A percentile compares a stretch with the other conserved stretches of the same genome.
phyloP scores from a whole-genome alignment of 2,888 invertebrate genomes.

The Pegoplata infirma region DNA sequence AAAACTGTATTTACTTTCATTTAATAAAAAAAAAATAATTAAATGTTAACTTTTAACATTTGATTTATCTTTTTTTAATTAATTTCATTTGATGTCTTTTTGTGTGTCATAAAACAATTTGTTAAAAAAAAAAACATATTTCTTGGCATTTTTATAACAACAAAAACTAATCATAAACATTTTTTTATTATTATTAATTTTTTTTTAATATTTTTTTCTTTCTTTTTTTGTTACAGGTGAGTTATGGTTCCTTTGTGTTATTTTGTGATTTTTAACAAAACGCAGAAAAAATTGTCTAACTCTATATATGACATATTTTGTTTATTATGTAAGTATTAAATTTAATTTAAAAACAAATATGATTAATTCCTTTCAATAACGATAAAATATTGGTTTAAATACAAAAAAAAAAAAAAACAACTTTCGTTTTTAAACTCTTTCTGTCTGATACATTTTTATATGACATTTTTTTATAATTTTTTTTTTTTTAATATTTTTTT shows the following conservation, averaged over 20 bases:
- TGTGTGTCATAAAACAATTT: neutral
- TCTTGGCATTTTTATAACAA: neutral
- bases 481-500: too few relatives aligned
- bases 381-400: neutral
- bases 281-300: neutral
- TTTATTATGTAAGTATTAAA: slow-evolving; percentile 55
- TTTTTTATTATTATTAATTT: slow-evolving; percentile 10
- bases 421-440: slow-evolving; percentile 45
- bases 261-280: neutral
- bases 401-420: slow-evolving; percentile 31
- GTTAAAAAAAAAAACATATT: neutral
- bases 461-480: too few relatives aligned
- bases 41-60: too few relatives aligned
- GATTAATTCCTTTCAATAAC: slow-evolving; percentile 53
- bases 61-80: slow-evolving; percentile 30
- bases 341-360: slow-evolving; percentile 42
- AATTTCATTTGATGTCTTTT: neutral
- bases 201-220: slow-evolving; percentile 15
- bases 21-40: neutral
- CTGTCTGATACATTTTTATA: neutral
- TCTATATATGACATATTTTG: slow-evolving; percentile 10
- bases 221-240: slow-evolving; percentile 54
- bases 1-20: neutral
- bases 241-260: slow-evolving; percentile 39
- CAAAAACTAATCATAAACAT: neutral